Evolutionary conservation across 1,140 invertebrate species (phyloP), one percentile per base, ranked within the genome.

Genomic region (Luehdorfia chinensis): DNA sequence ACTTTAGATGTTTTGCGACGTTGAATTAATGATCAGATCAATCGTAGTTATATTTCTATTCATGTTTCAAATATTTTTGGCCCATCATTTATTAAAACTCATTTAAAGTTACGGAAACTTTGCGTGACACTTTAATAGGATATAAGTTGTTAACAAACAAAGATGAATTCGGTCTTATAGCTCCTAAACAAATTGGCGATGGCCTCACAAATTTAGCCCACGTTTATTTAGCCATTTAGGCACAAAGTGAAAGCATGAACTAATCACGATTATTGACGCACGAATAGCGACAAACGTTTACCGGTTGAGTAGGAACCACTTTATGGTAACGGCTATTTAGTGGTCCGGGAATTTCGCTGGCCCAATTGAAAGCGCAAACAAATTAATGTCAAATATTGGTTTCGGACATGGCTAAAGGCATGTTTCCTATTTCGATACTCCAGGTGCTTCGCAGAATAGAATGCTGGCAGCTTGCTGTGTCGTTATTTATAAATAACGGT

Each of bases 241-340:
- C 27, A 50, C 34, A 37, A 45, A 50, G 45, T 37, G 50, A 63
- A 59, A 63, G 52, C 50, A 39, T 49, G 48, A 48, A 47, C 54
- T 45, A 50, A 56, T 64, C 34, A 47, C 33, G 53, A 64, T 64
- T 64, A 56, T 48, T 53, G 34, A 59, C 56, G 60, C 60, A 56
- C 50, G 56, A 59, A 53, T 50, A 44, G 21, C 34, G 31, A 6
- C 15, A 9, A 45, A 37, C 46, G 37, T 32, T 51, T 45, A 21
- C 34, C 34, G 23, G 43, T 47, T 19, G 36, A 13, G 18, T n/a
- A 14, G 12, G 12, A 27, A 28, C 21, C 25, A 30, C 31, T 43
- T 53, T 47, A 27, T 43, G 37, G 50, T 37, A 53, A 47, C 25
- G n/a, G 45, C 30, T 34, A 47, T 47, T 28, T 41, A 41, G 33